Percentiles rank a stretch among this genome's conserved stretches.
These are phyloP conservation scores for Agrenia bidenticulata DNA, from an alignment of 2,888 invertebrate genomes.

Conservation along the genomic window DNA sequence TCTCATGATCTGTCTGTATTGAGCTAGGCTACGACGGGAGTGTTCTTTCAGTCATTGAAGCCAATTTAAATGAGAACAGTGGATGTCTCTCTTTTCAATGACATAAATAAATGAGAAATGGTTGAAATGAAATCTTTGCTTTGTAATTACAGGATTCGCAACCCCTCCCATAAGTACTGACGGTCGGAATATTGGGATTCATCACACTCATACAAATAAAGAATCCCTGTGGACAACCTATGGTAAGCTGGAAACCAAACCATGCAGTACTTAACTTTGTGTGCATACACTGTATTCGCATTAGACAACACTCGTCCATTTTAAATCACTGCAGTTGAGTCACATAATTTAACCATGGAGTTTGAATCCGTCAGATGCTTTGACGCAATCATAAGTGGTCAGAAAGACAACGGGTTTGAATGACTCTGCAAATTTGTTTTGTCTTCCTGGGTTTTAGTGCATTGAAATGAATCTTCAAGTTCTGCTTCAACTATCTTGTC, in stretches of 20 bases:
- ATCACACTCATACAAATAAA: constrained; percentile 36
- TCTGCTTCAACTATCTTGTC: too few relatives aligned
- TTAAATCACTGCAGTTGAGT: too few relatives aligned
- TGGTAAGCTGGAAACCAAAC: constrained; percentile 28
- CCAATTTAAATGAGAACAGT: neutral
- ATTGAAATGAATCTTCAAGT: too few relatives aligned
- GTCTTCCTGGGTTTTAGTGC: too few relatives aligned
- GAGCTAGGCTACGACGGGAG: too few relatives aligned
- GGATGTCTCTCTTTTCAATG: too few relatives aligned
- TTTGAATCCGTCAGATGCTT: neutral
- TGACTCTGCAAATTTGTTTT: constrained; percentile 36
- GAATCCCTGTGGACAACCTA: constrained; percentile 40
- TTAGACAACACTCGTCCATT: neutral
- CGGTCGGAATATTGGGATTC: constrained; percentile 33
- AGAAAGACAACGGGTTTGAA: constrained; percentile 35
- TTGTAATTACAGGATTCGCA: constrained; percentile 44
- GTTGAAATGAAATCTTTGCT: neutral
- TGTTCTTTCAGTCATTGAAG: neutral
- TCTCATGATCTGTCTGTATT: too few relatives aligned
- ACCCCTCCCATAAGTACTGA: constrained; percentile 52
- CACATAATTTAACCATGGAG: too few relatives aligned
- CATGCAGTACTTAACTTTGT: neutral
- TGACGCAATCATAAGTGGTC: constrained; percentile 15
- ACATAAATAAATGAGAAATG: too few relatives aligned
- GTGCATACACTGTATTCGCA: neutral